Evolutionary conservation across 2,113 vertebrate genomes (phyloP).

Genomic region (Chinchilla lanigera): DNA sequence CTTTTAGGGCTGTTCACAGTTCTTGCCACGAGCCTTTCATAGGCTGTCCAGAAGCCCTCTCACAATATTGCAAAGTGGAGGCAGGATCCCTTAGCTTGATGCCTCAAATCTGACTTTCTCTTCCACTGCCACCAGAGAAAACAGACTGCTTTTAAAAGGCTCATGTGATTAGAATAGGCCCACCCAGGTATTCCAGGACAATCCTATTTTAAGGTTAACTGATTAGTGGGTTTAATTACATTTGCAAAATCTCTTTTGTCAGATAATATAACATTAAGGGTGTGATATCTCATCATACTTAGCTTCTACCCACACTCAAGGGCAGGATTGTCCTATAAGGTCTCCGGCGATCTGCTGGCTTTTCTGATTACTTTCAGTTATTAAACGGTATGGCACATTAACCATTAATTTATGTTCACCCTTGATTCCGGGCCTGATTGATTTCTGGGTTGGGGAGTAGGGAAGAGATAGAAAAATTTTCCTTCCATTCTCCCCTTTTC

Average conservation of each 20-base stretch:
- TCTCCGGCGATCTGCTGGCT: neutral
- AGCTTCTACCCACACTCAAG: neutral
- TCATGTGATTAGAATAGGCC: neutral
- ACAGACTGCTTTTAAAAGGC: neutral
- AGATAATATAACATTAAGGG: neutral
- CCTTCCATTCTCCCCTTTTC: neutral
- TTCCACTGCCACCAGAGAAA: neutral
- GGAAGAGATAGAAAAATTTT: neutral
- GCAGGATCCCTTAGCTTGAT: neutral
- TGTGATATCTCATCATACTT: neutral
- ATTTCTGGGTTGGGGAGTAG: neutral
- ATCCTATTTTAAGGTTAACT: neutral
- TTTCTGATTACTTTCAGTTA: neutral
- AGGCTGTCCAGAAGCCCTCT: neutral
- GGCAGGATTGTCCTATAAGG: neutral
- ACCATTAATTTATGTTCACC: neutral
- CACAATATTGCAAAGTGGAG: neutral
- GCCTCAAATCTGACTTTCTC: neutral
- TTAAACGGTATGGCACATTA: neutral
- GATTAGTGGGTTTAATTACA: neutral
- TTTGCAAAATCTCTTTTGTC: neutral
- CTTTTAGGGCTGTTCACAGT: neutral
- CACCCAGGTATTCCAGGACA: neutral
- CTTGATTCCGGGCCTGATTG: neutral
- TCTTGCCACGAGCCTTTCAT: neutral